phyloP scores from a whole-genome alignment of 1,140 invertebrate species.

The Macrotrachela quadricornifera region DNA sequence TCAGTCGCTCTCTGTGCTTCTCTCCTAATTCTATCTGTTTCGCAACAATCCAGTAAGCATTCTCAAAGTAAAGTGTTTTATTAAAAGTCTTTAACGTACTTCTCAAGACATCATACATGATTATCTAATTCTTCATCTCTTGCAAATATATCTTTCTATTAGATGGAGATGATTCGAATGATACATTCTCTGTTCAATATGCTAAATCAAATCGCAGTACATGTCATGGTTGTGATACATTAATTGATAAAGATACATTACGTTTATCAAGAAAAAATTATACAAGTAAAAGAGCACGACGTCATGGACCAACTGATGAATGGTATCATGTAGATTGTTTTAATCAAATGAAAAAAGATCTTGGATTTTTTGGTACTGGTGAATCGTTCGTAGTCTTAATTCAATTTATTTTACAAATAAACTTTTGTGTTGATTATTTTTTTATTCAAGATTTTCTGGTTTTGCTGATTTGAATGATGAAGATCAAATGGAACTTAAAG shows the following conservation, averaged over 20 bases:
- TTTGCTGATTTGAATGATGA: neutral
- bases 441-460: neutral
- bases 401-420: neutral
- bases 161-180: slow-evolving; percentile 18
- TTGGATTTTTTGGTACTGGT: slow-evolving; percentile 37
- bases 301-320: slow-evolving; percentile 17
- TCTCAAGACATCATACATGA: too few species aligned
- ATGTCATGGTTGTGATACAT: slow-evolving; percentile 62
- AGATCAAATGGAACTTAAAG: neutral
- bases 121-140: too few species aligned
- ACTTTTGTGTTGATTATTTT: neutral
- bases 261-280: neutral
- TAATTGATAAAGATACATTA: slow-evolving; percentile 46
- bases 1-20: too few species aligned
- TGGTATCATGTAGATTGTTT: slow-evolving; percentile 91
- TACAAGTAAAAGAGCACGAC: neutral
- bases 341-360: slow-evolving; percentile 45
- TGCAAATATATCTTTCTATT: neutral
- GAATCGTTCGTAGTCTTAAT: neutral
- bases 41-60: too few species aligned
- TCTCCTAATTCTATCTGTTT: too few species aligned
- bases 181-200: slow-evolving; percentile 62
- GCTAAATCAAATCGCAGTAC: slow-evolving; percentile 58
- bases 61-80: too few species aligned
- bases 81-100: too few species aligned